phyloP scores from a whole-genome alignment of 2,888 invertebrate species.

The Temnothorax unifasciatus region DNA sequence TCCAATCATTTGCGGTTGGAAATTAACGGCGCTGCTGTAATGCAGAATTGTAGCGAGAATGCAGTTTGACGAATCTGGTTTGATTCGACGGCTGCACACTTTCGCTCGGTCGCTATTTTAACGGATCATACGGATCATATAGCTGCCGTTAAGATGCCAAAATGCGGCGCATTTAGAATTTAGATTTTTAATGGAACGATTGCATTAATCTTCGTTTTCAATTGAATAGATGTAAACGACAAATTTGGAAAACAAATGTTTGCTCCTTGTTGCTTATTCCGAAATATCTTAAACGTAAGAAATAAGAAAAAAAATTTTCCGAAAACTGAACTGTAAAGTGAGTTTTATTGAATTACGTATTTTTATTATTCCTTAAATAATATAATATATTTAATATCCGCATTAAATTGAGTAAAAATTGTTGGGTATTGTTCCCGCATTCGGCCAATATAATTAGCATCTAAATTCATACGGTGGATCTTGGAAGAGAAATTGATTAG shows the following conservation, averaged over 20 bases:
- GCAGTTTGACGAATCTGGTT: constrained; percentile 42
- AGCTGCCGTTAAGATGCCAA: not conserved
- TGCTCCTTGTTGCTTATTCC: not conserved
- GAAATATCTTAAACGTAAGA: not conserved
- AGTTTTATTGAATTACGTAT: not conserved
- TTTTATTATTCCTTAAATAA: not conserved
- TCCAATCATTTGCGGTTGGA: constrained; percentile 26
- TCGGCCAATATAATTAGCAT: constrained; percentile 18
- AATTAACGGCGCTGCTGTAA: constrained; percentile 35
- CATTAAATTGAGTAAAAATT: not conserved
- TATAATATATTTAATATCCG: not conserved
- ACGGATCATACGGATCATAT: constrained; percentile 6
- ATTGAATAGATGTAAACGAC: not conserved
- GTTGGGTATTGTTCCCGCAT: not conserved
- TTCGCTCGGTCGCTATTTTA: constrained; percentile 25
- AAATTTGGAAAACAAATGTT: not conserved
- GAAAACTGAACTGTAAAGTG: not conserved
- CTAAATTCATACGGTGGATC: not conserved
- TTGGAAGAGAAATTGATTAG: constrained; percentile 29
- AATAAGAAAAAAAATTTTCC: not conserved
- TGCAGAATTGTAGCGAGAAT: constrained; percentile 36
- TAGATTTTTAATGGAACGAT: not conserved
- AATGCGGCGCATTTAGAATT: not conserved
- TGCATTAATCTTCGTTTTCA: not conserved
- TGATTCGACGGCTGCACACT: constrained; percentile 17